A percentile compares a stretch with the other conserved stretches of the same genome.
phyloP scores from a whole-genome alignment of 2,113 vertebrate genomes.

The Nesoenas mayeri region DNA sequence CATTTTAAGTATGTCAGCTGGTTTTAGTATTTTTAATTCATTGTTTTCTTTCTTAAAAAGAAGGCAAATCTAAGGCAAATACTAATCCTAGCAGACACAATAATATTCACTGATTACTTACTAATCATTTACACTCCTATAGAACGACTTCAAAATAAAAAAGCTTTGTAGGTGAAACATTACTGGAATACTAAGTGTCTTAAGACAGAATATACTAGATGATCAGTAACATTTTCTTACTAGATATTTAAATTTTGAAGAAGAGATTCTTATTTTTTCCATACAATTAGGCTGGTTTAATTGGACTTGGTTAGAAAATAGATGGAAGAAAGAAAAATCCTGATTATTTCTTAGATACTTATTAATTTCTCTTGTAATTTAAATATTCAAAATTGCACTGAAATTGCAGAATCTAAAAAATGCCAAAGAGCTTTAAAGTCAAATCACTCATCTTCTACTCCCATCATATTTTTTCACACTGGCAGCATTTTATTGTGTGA shows the following conservation, averaged over 20 bases:
- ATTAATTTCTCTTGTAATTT: background rate
- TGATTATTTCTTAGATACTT: background rate
- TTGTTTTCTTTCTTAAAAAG: background rate
- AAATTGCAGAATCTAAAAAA: background rate
- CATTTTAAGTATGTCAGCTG: conserved; percentile 7
- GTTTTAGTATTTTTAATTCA: background rate
- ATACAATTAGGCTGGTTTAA: background rate
- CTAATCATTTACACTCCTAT: background rate
- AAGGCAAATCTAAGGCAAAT: background rate
- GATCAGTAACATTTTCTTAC: background rate
- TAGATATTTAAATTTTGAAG: background rate
- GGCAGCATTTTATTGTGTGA: background rate
- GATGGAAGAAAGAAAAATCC: background rate
- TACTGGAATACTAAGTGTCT: background rate
- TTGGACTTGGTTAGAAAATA: background rate
- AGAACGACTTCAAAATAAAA: background rate
- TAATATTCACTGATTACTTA: background rate
- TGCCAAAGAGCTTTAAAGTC: background rate
- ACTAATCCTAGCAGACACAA: background rate
- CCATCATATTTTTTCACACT: background rate
- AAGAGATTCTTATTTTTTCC: background rate
- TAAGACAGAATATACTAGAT: background rate
- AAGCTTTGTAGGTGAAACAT: background rate
- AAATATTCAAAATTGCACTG: background rate
- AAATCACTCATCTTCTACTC: background rate